A percentile compares a stretch with the other conserved stretches of the same genome.
phyloP scores from a whole-genome alignment of 2,113 vertebrate species.

The Chamaea fasciata region DNA sequence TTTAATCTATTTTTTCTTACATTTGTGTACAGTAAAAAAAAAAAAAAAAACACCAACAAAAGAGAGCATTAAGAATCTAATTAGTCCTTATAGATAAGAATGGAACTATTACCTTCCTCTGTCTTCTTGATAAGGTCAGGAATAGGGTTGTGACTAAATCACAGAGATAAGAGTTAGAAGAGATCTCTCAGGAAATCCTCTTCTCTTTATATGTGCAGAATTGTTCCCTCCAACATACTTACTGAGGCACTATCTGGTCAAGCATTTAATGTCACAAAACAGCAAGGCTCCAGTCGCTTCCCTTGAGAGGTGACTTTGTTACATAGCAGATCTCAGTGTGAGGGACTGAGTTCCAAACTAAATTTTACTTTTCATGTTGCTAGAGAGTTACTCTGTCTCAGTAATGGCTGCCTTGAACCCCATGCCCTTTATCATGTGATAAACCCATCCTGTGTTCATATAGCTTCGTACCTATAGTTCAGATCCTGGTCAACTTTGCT shows the following conservation, averaged over 20 bases:
- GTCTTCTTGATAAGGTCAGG: neutral
- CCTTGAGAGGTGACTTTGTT: neutral
- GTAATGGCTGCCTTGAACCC: neutral
- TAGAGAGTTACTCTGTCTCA: neutral
- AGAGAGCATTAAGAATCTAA: neutral
- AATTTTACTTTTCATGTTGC: constrained; percentile 12
- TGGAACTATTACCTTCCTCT: neutral
- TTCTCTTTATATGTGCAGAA: neutral
- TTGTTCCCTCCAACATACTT: neutral
- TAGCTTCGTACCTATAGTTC: neutral
- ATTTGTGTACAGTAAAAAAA: neutral
- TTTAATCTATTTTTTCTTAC: neutral
- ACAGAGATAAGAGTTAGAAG: neutral
- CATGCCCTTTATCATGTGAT: neutral
- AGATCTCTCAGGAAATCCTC: neutral
- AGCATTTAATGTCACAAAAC: neutral
- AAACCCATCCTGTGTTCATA: neutral
- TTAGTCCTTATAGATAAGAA: neutral
- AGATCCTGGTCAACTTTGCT: neutral
- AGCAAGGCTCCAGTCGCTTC: neutral
- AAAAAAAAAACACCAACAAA: too few relatives aligned
- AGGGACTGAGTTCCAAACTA: neutral
- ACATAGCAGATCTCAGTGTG: neutral
- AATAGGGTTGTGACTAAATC: neutral
- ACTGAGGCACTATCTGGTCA: neutral